phyloP scores from a whole-genome alignment of 2,113 vertebrate species.

The Psammodynastes pulverulentus region DNA sequence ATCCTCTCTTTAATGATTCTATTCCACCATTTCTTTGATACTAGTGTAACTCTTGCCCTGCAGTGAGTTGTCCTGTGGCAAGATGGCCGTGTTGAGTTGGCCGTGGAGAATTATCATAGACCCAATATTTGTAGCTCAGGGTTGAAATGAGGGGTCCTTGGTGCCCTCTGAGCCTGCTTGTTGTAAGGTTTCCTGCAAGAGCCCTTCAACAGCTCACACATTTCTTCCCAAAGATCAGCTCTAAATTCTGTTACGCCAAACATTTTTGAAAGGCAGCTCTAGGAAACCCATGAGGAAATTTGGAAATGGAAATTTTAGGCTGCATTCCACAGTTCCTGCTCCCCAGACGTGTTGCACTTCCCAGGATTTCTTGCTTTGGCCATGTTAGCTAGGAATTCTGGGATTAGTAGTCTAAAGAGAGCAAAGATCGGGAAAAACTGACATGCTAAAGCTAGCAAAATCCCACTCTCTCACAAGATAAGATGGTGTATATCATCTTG shows the following conservation, averaged over 20 bases:
- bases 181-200: not conserved
- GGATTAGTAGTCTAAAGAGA: not conserved
- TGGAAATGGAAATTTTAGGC: not conserved
- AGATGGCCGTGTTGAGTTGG: no score
- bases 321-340: not conserved
- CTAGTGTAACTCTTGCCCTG: no score
- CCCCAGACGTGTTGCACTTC: not conserved
- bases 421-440: not conserved
- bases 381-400: not conserved
- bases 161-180: no score
- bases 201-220: not conserved
- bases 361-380: not conserved
- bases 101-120: no score
- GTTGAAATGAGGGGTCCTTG: no score
- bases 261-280: not conserved
- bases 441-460: not conserved
- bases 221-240: not conserved
- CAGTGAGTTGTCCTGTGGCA: no score
- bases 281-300: not conserved
- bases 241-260: not conserved
- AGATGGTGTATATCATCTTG: not conserved
- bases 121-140: no score
- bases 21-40: no score
- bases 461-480: not conserved
- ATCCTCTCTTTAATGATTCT: no score